These are phyloP conservation scores for Poeciliopsis turneri DNA, from an alignment of 2,797 vertebrate genomes.

Conservation along the genomic window DNA sequence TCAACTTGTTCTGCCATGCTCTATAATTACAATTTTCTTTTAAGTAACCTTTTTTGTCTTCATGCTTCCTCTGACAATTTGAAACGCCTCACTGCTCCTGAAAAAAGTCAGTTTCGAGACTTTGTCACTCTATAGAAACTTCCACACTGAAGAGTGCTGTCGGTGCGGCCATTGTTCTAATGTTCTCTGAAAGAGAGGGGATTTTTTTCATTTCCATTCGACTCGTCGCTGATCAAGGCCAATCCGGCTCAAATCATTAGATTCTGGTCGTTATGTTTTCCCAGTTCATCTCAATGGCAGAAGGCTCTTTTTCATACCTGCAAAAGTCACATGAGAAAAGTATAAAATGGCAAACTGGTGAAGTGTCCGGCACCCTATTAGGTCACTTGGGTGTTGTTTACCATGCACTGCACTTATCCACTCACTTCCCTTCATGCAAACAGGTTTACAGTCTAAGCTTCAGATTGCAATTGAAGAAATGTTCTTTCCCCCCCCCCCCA, in stretches of 20 bases:
- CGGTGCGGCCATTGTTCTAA: neutral
- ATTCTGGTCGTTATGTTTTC: neutral
- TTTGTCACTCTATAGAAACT: neutral
- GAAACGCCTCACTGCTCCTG: neutral
- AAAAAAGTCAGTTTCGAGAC: neutral
- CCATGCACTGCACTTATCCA: slow-evolving; percentile 22
- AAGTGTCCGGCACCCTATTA: neutral
- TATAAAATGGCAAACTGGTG: slow-evolving; percentile 1
- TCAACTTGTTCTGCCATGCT: neutral
- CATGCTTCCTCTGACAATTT: neutral
- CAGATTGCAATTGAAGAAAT: neutral
- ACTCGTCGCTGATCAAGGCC: neutral
- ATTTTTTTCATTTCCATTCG: neutral
- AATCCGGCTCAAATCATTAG: neutral
- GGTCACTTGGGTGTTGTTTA: slow-evolving; percentile 21
- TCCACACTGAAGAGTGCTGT: neutral
- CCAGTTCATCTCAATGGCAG: neutral
- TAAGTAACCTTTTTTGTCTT: neutral
- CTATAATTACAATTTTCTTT: neutral
- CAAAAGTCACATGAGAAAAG: neutral
- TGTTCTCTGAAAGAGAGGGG: neutral
- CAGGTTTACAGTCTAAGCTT: slow-evolving; percentile 18
- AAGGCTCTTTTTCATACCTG: neutral
- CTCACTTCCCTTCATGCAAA: slow-evolving; percentile 14
- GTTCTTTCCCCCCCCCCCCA: neutral